These are phyloP conservation scores for Hybos culiciformis DNA, from an alignment of 2,888 invertebrate genomes.

Conservation along the genomic window DNA sequence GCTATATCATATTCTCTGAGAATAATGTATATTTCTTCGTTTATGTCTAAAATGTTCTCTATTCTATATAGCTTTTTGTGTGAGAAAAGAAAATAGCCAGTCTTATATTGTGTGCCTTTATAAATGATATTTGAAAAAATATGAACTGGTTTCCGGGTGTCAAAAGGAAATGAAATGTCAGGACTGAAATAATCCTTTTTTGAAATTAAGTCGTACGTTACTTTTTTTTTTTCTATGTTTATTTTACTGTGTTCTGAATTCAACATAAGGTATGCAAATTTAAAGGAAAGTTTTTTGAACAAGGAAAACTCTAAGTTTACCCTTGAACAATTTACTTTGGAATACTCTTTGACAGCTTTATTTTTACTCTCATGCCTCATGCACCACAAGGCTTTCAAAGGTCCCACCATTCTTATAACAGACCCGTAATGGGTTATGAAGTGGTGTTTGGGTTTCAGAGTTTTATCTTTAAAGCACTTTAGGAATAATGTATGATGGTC, in stretches of 20 bases:
- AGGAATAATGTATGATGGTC: constrained; percentile 8
- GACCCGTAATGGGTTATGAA: constrained; percentile 9
- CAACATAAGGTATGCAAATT: constrained; percentile 2
- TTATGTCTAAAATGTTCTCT: background rate
- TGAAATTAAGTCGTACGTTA: background rate
- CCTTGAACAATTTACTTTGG: constrained; percentile 1
- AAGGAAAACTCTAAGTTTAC: constrained; percentile 5
- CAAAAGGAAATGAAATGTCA: background rate
- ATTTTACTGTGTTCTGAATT: background rate
- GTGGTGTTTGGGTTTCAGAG: constrained; percentile 11
- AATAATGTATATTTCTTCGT: background rate
- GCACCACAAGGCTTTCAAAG: constrained; percentile 7
- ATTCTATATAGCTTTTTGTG: background rate
- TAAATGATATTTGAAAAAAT: background rate
- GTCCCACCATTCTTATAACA: no score
- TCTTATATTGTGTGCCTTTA: constrained; percentile 1
- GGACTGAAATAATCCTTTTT: no score
- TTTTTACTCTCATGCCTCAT: constrained; percentile 9
- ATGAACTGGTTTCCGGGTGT: background rate
- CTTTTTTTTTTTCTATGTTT: background rate
- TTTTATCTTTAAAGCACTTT: constrained; percentile 6
- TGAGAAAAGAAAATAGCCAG: background rate
- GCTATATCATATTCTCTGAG: background rate
- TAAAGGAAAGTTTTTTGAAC: constrained; percentile 1
- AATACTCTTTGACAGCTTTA: constrained; percentile 3